Evolutionary conservation across 2,797 vertebrate genomes (phyloP), one percentile per base, ranked within the genome.

Genomic region (Gymnothorax reevesii): DNA sequence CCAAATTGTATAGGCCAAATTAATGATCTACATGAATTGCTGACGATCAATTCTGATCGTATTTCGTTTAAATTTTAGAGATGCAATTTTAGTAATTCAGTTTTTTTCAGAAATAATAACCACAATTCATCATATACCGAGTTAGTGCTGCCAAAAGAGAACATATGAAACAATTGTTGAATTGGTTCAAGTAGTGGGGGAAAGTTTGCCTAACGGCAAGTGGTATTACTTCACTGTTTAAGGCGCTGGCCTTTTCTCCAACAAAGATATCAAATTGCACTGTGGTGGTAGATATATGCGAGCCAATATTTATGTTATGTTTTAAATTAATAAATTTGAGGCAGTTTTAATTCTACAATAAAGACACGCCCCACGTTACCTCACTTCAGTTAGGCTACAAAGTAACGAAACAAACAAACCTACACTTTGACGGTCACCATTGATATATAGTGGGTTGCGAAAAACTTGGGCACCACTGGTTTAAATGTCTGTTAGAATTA

Each of bases 211-310:
- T 66, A 73, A 89, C 87, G 88, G 91, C 88, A 57, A 91, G 87
- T 73, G 88, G 27, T 89, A 85, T 42, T 87, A 85, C 71, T 71
- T 84, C 64, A 77, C 86, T 88, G 89, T 95, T 94, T 93, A 92
- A 93, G 90, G 90, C 92, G 92, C 91, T 94, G 94, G 93, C 92
- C 92, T 92, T 95, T 94, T 94, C 91, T 93, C 91, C 94, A 93
- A 94, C 96, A 96, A 93, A 96, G 94, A 94, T 95, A 93, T 93
- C 93, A 92, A 83, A 94, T 93, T 94, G 94, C 93, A 95, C 94
- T 91, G 93, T 95, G 94, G 95, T 97, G 96, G 95, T 95, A 95
- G 95, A 97, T 95, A 95, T 94, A 92, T 94, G 95, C 91, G 91
- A 85, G 93, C 94, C 96, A 97, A 97, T 97, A 96, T 97, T 94